A percentile compares a stretch with the other conserved stretches of the same genome.
Conservation (phyloP, 2,888 invertebrate species). For the Theretra japonica region DNA sequence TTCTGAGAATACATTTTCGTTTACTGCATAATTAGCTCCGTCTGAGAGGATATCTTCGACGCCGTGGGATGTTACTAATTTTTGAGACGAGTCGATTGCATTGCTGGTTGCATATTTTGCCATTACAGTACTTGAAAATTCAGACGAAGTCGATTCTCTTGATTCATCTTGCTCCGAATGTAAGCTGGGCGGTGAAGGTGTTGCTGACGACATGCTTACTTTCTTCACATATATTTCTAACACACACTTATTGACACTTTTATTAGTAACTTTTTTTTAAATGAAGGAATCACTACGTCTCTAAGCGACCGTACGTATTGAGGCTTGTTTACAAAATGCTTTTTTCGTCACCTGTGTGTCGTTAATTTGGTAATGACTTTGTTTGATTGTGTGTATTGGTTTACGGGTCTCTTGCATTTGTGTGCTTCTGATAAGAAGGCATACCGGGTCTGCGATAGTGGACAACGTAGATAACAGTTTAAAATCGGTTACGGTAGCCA, state of each 20-base stretch:
- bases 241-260: slow-evolving; percentile 33
- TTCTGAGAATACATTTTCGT: slow-evolving; percentile 61
- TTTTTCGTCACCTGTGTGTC: slow-evolving; percentile 79
- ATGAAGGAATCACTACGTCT: slow-evolving; percentile 53
- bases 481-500: slow-evolving; percentile 79
- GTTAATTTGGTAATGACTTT: slow-evolving; percentile 83
- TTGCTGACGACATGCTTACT: slow-evolving; percentile 61
- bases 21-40: slow-evolving; percentile 56
- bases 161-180: slow-evolving; percentile 65
- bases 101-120: slow-evolving; percentile 49
- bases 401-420: slow-evolving; percentile 61
- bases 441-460: slow-evolving; percentile 79
- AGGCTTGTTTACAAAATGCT: slow-evolving; percentile 80
- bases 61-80: slow-evolving; percentile 68
- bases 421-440: slow-evolving; percentile 77
- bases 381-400: slow-evolving; percentile 71
- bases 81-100: slow-evolving; percentile 46
- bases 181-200: slow-evolving; percentile 66
- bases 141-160: slow-evolving; percentile 63
- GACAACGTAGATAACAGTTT: slow-evolving; percentile 72
- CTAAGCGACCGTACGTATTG: slow-evolving; percentile 70
- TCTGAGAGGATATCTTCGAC: slow-evolving; percentile 76
- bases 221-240: slow-evolving; percentile 31
- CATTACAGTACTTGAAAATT: slow-evolving; percentile 53
- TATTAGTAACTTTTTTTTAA: neutral